A percentile compares a stretch with the other conserved stretches of the same genome.
These are phyloP conservation scores for Drosophila cognata DNA, from an alignment of 2,888 invertebrate species.

Conservation along the genomic window DNA sequence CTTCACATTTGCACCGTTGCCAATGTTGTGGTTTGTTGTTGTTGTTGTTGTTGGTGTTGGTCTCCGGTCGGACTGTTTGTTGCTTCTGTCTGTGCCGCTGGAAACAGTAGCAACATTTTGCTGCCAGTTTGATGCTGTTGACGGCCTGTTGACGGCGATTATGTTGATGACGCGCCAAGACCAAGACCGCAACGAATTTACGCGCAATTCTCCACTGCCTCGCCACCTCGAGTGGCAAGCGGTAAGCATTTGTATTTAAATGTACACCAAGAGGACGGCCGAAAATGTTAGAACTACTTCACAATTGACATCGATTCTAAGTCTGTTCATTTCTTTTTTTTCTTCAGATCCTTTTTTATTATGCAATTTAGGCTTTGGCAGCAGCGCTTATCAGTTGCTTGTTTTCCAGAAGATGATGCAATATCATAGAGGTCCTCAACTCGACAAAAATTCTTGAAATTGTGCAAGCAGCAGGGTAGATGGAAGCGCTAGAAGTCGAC, in stretches of 20 bases:
- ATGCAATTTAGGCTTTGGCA: no score
- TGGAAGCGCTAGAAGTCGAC: neutral
- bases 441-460: accelerated
- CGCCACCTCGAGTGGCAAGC: constrained; percentile 60
- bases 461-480: neutral
- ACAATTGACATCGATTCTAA: neutral
- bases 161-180: constrained; percentile 75
- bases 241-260: constrained; percentile 57
- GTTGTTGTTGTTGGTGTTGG: constrained; percentile 34
- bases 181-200: constrained; percentile 77
- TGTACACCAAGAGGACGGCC: constrained; percentile 26
- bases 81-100: constrained; percentile 35
- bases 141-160: constrained; percentile 80
- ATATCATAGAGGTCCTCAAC: neutral
- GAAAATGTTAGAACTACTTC: constrained; percentile 36
- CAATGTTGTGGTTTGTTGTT: constrained; percentile 54
- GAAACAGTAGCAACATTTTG: constrained; percentile 78
- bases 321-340: neutral
- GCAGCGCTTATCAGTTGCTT: no score
- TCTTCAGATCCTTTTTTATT: neutral
- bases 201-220: constrained; percentile 74
- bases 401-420: no score
- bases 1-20: constrained; percentile 65
- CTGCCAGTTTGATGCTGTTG: constrained; percentile 79
- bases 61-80: constrained; percentile 35